phyloP scores from a whole-genome alignment of 2,113 vertebrate genomes.

The Pelobates fuscus region DNA sequence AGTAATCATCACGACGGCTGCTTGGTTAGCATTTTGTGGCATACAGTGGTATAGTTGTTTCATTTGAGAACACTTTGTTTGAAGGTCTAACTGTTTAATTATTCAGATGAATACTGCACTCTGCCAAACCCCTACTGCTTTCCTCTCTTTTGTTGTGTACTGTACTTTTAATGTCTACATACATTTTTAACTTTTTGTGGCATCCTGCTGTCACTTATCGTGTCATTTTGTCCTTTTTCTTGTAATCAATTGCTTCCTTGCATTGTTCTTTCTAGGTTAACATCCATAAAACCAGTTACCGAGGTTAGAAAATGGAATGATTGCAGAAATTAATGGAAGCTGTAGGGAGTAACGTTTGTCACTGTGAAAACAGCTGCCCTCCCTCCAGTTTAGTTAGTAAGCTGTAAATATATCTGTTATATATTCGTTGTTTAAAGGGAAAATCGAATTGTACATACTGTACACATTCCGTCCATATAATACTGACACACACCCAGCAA shows the following conservation, averaged over 20 bases:
- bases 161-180: slow-evolving; percentile 22
- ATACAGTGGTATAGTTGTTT: slow-evolving; percentile 7
- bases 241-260: slow-evolving; percentile 38
- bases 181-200: slow-evolving; percentile 29
- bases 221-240: slow-evolving; percentile 25
- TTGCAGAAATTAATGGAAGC: not conserved
- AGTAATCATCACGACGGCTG: not conserved
- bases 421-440: too few relatives aligned
- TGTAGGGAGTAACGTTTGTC: not conserved
- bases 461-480: too few relatives aligned
- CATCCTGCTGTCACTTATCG: slow-evolving; percentile 34
- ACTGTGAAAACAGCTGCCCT: too few relatives aligned
- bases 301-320: not conserved
- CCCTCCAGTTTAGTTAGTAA: too few relatives aligned
- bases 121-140: slow-evolving; percentile 14
- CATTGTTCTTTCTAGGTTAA: slow-evolving; percentile 22
- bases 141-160: slow-evolving; percentile 13
- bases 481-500: too few relatives aligned
- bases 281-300: not conserved
- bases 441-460: too few relatives aligned
- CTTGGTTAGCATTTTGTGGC: slow-evolving; percentile 1
- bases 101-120: slow-evolving; percentile 21
- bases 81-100: slow-evolving; percentile 13
- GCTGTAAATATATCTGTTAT: too few relatives aligned
- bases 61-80: slow-evolving; percentile 23